These are phyloP conservation scores for Agapornis roseicollis DNA, from an alignment of 2,113 vertebrate genomes.

Conservation along the genomic window DNA sequence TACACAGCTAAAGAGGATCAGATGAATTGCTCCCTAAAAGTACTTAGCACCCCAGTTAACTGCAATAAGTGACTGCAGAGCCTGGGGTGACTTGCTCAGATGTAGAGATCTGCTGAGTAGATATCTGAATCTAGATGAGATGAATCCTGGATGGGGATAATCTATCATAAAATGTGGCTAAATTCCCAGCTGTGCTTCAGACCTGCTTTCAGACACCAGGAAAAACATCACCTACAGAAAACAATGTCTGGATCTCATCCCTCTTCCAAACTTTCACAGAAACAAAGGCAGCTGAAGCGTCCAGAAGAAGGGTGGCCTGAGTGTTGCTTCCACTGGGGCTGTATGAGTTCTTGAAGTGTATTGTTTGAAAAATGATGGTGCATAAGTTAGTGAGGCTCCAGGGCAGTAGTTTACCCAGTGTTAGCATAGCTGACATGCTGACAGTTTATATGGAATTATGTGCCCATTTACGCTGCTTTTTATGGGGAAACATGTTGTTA, in stretches of 20 bases:
- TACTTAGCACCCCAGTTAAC: neutral
- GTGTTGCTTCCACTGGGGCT: neutral
- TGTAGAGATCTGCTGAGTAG: neutral
- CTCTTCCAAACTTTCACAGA: neutral
- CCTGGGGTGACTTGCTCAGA: neutral
- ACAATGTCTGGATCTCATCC: neutral
- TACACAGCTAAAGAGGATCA: neutral
- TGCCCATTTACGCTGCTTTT: slow-evolving; percentile 79
- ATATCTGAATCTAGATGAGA: neutral
- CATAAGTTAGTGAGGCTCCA: slow-evolving; percentile 70
- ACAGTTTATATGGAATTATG: slow-evolving; percentile 82
- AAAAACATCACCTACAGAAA: neutral
- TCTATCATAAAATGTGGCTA: neutral
- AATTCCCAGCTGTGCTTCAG: neutral
- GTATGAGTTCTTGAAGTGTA: slow-evolving; percentile 51
- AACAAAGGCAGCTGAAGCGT: accelerated
- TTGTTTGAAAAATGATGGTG: slow-evolving; percentile 75
- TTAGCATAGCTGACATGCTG: slow-evolving; percentile 80
- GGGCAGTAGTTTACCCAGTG: slow-evolving; percentile 72
- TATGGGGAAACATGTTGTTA: slow-evolving; percentile 83
- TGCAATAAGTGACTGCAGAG: neutral
- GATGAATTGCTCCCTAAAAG: slow-evolving; percentile 18
- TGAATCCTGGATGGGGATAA: neutral
- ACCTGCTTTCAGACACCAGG: neutral
- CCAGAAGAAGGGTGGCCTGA: neutral